Evolutionary conservation across 2,113 vertebrate species (phyloP).

Genomic region (Tretioscincus oriximinensis): DNA sequence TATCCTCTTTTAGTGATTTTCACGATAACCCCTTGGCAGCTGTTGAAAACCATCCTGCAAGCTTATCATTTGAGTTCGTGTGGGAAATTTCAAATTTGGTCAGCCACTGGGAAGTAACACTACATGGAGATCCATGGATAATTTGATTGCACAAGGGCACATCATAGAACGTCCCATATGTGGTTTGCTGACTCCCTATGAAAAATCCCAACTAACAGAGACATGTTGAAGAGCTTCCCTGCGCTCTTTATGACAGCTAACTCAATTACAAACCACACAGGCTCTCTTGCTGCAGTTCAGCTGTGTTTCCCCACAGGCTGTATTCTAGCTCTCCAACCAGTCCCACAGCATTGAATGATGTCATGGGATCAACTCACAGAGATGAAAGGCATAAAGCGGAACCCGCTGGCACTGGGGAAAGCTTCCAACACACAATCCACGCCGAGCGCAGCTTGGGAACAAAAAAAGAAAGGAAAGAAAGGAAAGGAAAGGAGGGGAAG

Average conservation of each 20-base stretch:
- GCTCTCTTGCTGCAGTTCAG: constrained; percentile 62
- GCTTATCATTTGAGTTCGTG: constrained; percentile 20
- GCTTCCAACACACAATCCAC: constrained; percentile 73
- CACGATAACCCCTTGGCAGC: background rate
- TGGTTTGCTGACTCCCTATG: constrained; percentile 29
- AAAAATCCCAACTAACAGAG: constrained; percentile 37
- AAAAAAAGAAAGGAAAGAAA: background rate
- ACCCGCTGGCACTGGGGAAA: constrained; percentile 78
- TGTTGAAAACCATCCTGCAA: constrained; percentile 26
- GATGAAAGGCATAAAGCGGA: constrained; percentile 81
- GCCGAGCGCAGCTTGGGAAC: constrained; percentile 69
- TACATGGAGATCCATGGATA: background rate
- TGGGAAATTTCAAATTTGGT: constrained; percentile 41
- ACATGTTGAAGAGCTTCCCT: constrained; percentile 44
- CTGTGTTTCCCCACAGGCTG: constrained; percentile 73
- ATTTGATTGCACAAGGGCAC: constrained; percentile 20
- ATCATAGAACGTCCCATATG: background rate
- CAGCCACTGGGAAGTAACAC: constrained; percentile 28
- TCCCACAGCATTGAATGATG: constrained; percentile 77
- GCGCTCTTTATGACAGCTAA: constrained; percentile 53
- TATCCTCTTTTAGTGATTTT: background rate
- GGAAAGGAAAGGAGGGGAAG: constrained; percentile 4
- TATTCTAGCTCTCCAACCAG: constrained; percentile 73
- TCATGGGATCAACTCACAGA: constrained; percentile 81
- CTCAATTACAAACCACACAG: constrained; percentile 67